Evolutionary conservation across 2,888 invertebrate genomes (phyloP).

Genomic region (Oxystoma pomonae): DNA sequence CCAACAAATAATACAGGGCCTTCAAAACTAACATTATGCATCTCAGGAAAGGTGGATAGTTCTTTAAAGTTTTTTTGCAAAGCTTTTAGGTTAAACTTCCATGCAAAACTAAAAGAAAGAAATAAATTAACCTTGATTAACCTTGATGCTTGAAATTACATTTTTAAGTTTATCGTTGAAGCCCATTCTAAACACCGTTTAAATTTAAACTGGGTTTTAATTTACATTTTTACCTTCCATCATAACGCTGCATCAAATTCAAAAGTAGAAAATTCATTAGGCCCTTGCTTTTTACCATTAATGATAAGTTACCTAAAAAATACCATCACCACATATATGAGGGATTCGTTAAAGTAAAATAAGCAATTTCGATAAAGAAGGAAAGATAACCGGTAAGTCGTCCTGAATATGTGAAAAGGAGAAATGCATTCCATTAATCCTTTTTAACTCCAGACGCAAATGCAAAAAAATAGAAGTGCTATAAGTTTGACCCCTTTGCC

Average conservation of each 20-base stretch:
- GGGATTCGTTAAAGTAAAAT: too few species aligned
- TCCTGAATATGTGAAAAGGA: too few species aligned
- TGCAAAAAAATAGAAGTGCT: too few species aligned
- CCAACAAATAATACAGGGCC: conserved; percentile 81
- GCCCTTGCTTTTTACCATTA: conserved; percentile 54
- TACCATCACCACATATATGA: too few species aligned
- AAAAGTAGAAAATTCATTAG: conserved; percentile 78
- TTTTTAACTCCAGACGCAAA: too few species aligned
- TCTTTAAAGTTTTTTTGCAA: conserved; percentile 62
- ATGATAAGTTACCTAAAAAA: conserved; percentile 50
- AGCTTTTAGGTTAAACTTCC: conserved; percentile 77
- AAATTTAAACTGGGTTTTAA: too few species aligned
- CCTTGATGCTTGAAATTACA: too few species aligned
- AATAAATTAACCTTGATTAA: background rate
- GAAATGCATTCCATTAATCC: too few species aligned
- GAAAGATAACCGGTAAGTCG: too few species aligned
- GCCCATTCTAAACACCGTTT: too few species aligned
- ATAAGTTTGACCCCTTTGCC: too few species aligned
- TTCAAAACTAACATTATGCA: conserved; percentile 34
- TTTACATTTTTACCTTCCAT: conserved; percentile 38
- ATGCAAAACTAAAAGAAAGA: conserved; percentile 52
- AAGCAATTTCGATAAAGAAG: too few species aligned
- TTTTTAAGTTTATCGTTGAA: background rate
- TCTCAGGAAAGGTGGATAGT: conserved; percentile 62
- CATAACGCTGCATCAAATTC: conserved; percentile 60